Conservation (phyloP, 2,113 vertebrate genomes). For the Pangasianodon hypophthalmus region DNA sequence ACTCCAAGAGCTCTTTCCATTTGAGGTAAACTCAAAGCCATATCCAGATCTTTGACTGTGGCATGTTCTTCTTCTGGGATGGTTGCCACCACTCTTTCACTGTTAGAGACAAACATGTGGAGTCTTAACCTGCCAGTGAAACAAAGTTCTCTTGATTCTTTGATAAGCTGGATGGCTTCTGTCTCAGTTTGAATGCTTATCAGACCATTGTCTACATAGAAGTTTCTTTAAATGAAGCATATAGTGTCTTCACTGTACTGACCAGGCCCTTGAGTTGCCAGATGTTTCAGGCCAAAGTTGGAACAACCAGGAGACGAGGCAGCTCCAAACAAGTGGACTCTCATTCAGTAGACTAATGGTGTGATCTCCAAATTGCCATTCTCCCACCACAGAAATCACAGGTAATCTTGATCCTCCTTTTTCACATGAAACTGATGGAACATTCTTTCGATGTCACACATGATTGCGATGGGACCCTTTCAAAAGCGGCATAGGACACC, state of each 20-base stretch:
- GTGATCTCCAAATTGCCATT: background rate
- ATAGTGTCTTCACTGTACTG: too few species aligned
- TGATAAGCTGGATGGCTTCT: too few species aligned
- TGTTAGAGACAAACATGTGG: constrained; percentile 43
- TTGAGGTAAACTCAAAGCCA: constrained; percentile 33
- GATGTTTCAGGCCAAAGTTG: too few species aligned
- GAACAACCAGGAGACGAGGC: constrained; percentile 16
- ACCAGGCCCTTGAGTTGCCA: too few species aligned
- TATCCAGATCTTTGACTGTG: constrained; percentile 28
- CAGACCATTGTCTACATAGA: too few species aligned
- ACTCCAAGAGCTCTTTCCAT: constrained; percentile 42
- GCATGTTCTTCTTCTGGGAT: constrained; percentile 47
- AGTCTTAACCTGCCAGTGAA: constrained; percentile 5
- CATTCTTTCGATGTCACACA: too few species aligned
- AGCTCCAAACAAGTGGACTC: constrained; percentile 40
- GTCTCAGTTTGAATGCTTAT: too few species aligned
- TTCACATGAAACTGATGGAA: too few species aligned
- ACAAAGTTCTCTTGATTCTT: too few species aligned
- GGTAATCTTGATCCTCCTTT: background rate
- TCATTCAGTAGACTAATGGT: constrained; percentile 36
- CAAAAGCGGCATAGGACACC: too few species aligned
- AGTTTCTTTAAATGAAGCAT: too few species aligned
- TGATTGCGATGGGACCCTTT: too few species aligned
- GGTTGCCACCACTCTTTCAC: constrained; percentile 12
- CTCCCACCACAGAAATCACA: constrained; percentile 16